Evolutionary conservation across 1,140 invertebrate species (phyloP).

Genomic region (Drosophila arawakana): DNA sequence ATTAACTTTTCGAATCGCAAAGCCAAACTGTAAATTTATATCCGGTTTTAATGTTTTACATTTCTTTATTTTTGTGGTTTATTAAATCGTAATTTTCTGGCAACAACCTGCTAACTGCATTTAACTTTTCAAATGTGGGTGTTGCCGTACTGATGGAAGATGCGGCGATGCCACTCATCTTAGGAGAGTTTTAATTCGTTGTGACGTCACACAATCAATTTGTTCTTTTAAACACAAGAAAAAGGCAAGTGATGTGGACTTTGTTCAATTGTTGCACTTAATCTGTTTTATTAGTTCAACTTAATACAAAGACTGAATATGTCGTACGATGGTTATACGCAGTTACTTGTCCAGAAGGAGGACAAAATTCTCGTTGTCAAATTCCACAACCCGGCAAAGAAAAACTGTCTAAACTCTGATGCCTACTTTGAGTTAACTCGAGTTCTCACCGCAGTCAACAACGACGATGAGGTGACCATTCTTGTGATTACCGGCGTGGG

Average conservation of each 20-base stretch:
- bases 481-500: conserved; percentile 72
- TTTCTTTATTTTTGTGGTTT: too few species aligned
- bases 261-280: background rate
- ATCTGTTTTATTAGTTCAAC: background rate
- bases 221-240: background rate
- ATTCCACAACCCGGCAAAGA: conserved; percentile 90
- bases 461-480: conserved; percentile 55
- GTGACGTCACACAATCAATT: conserved; percentile 5
- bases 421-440: conserved; percentile 63
- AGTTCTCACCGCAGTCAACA: conserved; percentile 53
- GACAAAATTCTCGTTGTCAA: conserved; percentile 85
- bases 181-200: background rate
- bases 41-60: too few species aligned
- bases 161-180: background rate
- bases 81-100: too few species aligned
- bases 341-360: conserved; percentile 62
- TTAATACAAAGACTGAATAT: conserved; percentile 29
- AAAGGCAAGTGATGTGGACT: background rate
- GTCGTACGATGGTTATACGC: conserved; percentile 56
- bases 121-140: too few species aligned
- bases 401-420: conserved; percentile 90
- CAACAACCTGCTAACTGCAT: too few species aligned
- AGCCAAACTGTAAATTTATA: conserved; percentile 49
- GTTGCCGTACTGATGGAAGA: too few species aligned
- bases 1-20: conserved; percentile 66